Percentiles rank a stretch among this genome's conserved stretches.
These are phyloP conservation scores for Dipus sagitta DNA, from an alignment of 2,797 vertebrate genomes.

Conservation along the genomic window DNA sequence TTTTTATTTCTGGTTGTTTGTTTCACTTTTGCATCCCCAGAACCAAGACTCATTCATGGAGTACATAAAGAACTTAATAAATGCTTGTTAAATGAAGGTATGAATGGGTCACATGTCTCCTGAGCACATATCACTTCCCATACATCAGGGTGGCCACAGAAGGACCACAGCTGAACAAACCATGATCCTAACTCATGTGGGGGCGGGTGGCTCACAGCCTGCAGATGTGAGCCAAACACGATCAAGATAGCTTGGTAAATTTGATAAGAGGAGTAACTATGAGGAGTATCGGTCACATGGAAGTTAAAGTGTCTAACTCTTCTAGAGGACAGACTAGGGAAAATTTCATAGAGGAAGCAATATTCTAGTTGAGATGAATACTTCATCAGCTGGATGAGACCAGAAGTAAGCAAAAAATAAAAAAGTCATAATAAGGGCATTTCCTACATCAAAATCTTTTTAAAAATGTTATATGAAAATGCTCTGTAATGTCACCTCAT, in stretches of 20 bases:
- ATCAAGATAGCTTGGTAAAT: not conserved
- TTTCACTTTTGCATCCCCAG: not conserved
- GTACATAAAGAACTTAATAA: not conserved
- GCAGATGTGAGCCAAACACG: not conserved
- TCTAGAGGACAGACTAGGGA: not conserved
- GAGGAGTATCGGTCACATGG: not conserved
- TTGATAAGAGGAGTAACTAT: not conserved
- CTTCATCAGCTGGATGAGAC: not conserved
- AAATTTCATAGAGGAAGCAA: not conserved
- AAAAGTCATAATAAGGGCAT: not conserved
- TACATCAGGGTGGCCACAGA: not conserved
- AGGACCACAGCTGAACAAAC: not conserved
- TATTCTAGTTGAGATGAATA: not conserved
- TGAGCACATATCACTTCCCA: not conserved
- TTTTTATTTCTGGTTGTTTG: not conserved
- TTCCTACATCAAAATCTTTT: not conserved
- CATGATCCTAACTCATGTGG: not conserved
- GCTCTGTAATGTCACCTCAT: not conserved
- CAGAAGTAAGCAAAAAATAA: not conserved
- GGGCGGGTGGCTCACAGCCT: not conserved
- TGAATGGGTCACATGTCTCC: not conserved
- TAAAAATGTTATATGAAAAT: not conserved
- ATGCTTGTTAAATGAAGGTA: conserved; percentile 1
- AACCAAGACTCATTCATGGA: not conserved
- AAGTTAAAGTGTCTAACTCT: not conserved